Conservation (phyloP, 2,888 invertebrate species). For the Harpagoxenus sublaevis region DNA sequence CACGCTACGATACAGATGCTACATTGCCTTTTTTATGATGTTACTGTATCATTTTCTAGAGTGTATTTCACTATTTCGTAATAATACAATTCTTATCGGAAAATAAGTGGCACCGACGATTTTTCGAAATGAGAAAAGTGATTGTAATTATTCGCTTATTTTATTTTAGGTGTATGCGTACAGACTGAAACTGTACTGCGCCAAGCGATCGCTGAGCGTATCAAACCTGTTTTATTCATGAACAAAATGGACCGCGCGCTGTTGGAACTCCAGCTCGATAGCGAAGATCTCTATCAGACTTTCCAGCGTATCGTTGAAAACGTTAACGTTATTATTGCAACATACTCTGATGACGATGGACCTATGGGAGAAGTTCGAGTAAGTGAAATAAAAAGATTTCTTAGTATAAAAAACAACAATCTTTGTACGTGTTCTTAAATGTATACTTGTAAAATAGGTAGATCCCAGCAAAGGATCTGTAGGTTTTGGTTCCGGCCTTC, state of each 20-base stretch:
- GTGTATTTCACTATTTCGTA: not conserved
- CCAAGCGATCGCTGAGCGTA: conserved; percentile 99
- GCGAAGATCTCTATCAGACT: conserved; percentile 99
- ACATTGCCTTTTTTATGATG: conserved; percentile 82
- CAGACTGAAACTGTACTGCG: conserved; percentile 99
- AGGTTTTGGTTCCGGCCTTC: conserved; percentile 99
- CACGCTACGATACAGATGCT: conserved; percentile 88
- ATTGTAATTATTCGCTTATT: conserved; percentile 34
- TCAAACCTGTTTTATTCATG: conserved; percentile 99
- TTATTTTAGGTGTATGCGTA: conserved; percentile 97
- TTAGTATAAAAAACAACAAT: not conserved
- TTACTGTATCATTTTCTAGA: not conserved
- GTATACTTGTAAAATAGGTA: conserved; percentile 86
- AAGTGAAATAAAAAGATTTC: conserved; percentile 79
- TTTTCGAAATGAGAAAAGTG: not conserved
- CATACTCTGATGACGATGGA: conserved; percentile 98
- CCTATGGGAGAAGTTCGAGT: conserved; percentile 99
- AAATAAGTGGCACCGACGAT: not conserved
- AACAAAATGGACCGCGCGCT: conserved; percentile 99
- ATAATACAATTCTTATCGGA: not conserved
- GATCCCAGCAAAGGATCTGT: conserved; percentile 99
- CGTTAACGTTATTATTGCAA: conserved; percentile 99
- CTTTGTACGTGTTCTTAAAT: not conserved
- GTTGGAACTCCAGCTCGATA: conserved; percentile 97
- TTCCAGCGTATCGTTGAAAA: conserved; percentile 99